Conservation (phyloP, 2,113 vertebrate species). For the Asarcornis scutulata region DNA sequence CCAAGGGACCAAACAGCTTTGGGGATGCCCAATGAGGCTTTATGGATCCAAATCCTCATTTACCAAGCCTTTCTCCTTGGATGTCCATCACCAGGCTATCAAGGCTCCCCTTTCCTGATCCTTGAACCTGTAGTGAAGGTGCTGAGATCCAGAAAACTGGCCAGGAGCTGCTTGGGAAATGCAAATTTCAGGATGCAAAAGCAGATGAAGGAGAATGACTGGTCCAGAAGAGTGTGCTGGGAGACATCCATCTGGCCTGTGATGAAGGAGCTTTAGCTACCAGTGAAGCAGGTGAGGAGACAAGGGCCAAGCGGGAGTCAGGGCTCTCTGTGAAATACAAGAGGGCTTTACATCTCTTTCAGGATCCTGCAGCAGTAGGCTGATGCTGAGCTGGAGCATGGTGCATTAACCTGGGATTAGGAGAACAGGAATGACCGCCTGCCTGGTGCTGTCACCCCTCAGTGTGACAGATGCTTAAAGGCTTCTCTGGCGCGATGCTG, state of each 20-base stretch:
- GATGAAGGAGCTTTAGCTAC: not conserved
- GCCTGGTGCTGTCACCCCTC: not conserved
- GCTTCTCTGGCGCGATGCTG: not conserved
- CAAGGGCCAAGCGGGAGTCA: rapidly evolving
- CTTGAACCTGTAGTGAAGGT: not conserved
- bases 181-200: not conserved
- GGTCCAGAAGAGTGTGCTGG: not conserved
- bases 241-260: not conserved
- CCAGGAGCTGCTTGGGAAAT: not conserved
- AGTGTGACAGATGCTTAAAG: not conserved
- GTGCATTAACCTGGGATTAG: conserved; percentile 7
- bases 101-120: not conserved
- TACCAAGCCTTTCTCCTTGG: not conserved
- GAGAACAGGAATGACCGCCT: not conserved
- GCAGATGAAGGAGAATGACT: not conserved
- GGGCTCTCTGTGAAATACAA: not conserved
- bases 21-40: not conserved
- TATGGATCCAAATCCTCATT: not conserved
- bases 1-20: not conserved
- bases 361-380: not conserved
- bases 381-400: not conserved
- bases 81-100: not conserved
- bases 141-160: not conserved
- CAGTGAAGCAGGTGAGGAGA: not conserved
- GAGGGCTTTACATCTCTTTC: not conserved